Evolutionary conservation across 2,797 vertebrate genomes (phyloP).

Genomic region (Botia almorhae): DNA sequence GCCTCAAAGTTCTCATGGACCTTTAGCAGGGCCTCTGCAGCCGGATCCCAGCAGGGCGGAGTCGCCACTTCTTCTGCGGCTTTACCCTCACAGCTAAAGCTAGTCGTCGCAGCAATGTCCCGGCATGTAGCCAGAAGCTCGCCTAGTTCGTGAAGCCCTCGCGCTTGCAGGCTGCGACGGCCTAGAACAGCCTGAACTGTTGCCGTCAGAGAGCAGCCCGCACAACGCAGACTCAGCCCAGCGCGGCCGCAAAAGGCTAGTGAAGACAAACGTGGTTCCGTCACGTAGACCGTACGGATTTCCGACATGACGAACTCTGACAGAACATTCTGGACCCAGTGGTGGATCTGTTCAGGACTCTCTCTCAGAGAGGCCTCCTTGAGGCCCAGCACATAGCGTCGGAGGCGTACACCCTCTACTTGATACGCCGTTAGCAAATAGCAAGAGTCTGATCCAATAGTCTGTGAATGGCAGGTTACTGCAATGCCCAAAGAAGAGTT

Average conservation of each 20-base stretch:
- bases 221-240: conserved; percentile 90
- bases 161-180: conserved; percentile 93
- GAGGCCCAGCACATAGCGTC: conserved; percentile 92
- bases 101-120: conserved; percentile 88
- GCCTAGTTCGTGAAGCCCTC: conserved; percentile 93
- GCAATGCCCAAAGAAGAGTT: conserved; percentile 93
- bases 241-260: conserved; percentile 87
- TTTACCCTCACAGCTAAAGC: conserved; percentile 81
- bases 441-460: conserved; percentile 89
- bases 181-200: conserved; percentile 95
- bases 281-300: conserved; percentile 95
- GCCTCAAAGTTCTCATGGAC: conserved; percentile 96
- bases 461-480: conserved; percentile 95
- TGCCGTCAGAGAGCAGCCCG: conserved; percentile 91
- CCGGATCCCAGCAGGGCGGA: conserved; percentile 93
- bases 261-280: conserved; percentile 87
- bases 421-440: conserved; percentile 95
- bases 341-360: conserved; percentile 92
- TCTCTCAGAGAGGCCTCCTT: conserved; percentile 90
- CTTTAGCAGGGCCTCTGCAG: conserved; percentile 91
- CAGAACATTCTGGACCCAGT: conserved; percentile 98
- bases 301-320: conserved; percentile 99
- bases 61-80: conserved; percentile 84
- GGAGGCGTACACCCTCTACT: conserved; percentile 91
- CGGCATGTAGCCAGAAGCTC: conserved; percentile 92